Conservation (phyloP, 1,140 invertebrate genomes). For the Tenebrio molitor region DNA sequence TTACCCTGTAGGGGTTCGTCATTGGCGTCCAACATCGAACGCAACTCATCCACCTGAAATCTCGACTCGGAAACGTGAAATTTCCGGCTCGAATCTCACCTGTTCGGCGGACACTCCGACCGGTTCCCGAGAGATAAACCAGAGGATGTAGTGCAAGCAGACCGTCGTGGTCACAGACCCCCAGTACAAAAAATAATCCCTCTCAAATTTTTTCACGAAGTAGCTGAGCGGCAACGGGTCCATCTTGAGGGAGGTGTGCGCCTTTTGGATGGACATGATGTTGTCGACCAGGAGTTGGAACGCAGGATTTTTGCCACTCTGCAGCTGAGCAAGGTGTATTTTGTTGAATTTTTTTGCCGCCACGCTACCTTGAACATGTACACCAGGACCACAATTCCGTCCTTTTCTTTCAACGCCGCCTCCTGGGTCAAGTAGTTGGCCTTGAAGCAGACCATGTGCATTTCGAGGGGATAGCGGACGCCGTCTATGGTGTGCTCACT, state of each 20-base stretch:
- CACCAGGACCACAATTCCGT: conserved; percentile 72
- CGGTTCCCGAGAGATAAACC: conserved; percentile 63
- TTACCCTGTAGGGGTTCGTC: conserved; percentile 61
- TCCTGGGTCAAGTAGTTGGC: conserved; percentile 71
- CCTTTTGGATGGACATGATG: conserved; percentile 67
- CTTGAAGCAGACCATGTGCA: conserved; percentile 72
- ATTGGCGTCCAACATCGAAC: conserved; percentile 59
- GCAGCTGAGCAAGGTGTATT: conserved; percentile 67
- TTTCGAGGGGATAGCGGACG: conserved; percentile 71
- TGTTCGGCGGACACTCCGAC: conserved; percentile 63
- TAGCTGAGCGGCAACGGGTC: conserved; percentile 67
- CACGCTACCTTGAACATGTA: conserved; percentile 75
- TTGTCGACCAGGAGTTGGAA: conserved; percentile 69
- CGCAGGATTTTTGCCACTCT: conserved; percentile 67
- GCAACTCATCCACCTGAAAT: conserved; percentile 61
- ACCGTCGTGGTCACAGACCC: conserved; percentile 69
- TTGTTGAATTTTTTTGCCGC: too few relatives aligned
- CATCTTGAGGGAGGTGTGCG: conserved; percentile 68
- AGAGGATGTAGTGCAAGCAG: conserved; percentile 62
- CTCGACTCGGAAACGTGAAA: conserved; percentile 4
- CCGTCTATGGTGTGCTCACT: conserved; percentile 85
- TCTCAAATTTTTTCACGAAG: conserved; percentile 69
- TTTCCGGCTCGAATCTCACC: conserved; percentile 50
- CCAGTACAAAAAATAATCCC: conserved; percentile 79
- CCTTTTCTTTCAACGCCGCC: conserved; percentile 69